Evolutionary conservation across 53 echinoderm and acorn worm genomes (phyloP).

Genomic region (Echinometra lucunter): DNA sequence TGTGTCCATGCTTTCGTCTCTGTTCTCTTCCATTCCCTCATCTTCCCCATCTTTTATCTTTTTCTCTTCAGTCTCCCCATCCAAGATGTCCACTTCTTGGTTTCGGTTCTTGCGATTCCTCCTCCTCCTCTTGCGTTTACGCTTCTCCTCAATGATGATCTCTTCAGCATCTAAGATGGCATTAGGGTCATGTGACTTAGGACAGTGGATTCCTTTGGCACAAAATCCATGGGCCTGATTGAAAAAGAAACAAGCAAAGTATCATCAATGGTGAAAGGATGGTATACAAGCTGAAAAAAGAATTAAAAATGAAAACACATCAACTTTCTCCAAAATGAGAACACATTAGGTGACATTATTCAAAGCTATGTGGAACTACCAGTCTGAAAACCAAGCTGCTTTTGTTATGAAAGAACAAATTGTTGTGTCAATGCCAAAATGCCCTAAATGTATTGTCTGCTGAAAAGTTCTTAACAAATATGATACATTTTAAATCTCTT

Average conservation of each 20-base stretch:
- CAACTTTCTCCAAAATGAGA: too few species aligned
- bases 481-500: too few species aligned
- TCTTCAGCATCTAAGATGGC: slow-evolving; percentile 88
- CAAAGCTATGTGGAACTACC: too few species aligned
- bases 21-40: slow-evolving; percentile 6
- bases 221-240: slow-evolving; percentile 89
- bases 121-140: slow-evolving; percentile 80
- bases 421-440: too few species aligned
- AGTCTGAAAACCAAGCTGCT: too few species aligned
- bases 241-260: background rate
- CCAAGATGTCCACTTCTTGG: slow-evolving; percentile 38
- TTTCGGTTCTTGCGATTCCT: slow-evolving; percentile 65
- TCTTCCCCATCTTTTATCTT: slow-evolving; percentile 20
- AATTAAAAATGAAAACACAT: too few species aligned
- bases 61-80: slow-evolving; percentile 54
- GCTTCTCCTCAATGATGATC: slow-evolving; percentile 72
- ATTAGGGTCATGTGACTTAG: slow-evolving; percentile 88
- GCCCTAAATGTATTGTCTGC: too few species aligned
- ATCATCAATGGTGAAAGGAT: background rate
- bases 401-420: too few species aligned
- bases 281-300: background rate
- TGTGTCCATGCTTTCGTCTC: background rate
- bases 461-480: too few species aligned
- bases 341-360: too few species aligned
- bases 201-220: slow-evolving; percentile 76